Percentiles rank a stretch among this genome's conserved stretches.
Evolutionary conservation across 2,888 invertebrate genomes (phyloP).

Genomic region (Entomobrya multifasciata): DNA sequence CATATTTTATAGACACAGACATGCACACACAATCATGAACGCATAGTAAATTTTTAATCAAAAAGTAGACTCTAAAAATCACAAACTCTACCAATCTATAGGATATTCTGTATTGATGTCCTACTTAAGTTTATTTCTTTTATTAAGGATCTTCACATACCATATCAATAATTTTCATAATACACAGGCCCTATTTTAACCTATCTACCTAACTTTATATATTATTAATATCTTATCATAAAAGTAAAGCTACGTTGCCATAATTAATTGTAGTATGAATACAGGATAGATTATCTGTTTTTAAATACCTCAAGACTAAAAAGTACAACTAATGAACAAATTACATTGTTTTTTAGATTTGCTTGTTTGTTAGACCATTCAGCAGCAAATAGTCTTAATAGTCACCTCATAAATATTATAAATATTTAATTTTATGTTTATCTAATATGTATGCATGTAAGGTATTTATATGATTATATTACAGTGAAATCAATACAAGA

Average conservation of each 20-base stretch:
- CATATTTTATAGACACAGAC: background rate
- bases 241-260: background rate
- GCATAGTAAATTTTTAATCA: background rate
- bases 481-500: background rate
- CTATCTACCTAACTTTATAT: background rate
- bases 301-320: background rate
- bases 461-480: background rate
- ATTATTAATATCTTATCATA: background rate
- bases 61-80: slow-evolving; percentile 16
- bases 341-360: slow-evolving; percentile 17
- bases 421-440: background rate
- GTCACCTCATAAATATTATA: background rate
- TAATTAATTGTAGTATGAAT: background rate
- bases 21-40: slow-evolving; percentile 11
- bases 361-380: slow-evolving; percentile 6
- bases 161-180: background rate
- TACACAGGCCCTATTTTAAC: background rate
- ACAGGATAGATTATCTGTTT: background rate
- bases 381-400: background rate
- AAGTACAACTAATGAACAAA: slow-evolving; percentile 13
- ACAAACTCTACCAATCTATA: slow-evolving; percentile 13
- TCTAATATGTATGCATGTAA: too few species aligned
- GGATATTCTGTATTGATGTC: background rate
- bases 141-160: background rate
- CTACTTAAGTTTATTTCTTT: background rate